Evolutionary conservation across 2,888 invertebrate species (phyloP).

Genomic region (Cosmorhoe ocellata): DNA sequence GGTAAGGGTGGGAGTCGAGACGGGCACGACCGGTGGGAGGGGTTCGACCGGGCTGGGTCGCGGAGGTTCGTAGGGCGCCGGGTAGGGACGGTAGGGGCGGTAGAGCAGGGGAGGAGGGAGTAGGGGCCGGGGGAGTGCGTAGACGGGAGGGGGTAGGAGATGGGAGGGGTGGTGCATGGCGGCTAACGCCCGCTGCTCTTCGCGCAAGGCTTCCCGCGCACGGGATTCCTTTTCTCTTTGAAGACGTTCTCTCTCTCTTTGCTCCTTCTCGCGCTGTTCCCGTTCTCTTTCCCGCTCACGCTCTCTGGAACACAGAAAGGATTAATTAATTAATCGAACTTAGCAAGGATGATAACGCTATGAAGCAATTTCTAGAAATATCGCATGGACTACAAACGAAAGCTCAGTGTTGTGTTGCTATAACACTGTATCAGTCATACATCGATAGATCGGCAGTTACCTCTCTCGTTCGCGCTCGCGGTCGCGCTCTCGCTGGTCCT

Average conservation of each 20-base stretch:
- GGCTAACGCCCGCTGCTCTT: slow-evolving; percentile 41
- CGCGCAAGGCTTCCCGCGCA: slow-evolving; percentile 49
- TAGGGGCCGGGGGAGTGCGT: slow-evolving; percentile 50
- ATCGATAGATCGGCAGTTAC: too few species aligned
- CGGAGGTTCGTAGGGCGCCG: slow-evolving; percentile 38
- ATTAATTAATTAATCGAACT: not conserved
- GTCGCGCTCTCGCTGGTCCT: slow-evolving; percentile 77
- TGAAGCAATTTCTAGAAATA: too few species aligned
- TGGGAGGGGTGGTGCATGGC: slow-evolving; percentile 42
- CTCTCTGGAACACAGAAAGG: slow-evolving; percentile 46
- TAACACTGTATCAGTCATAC: too few species aligned
- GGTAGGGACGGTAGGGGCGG: slow-evolving; percentile 63
- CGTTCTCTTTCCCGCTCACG: slow-evolving; percentile 65
- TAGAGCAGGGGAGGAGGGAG: slow-evolving; percentile 62
- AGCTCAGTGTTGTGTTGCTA: too few species aligned
- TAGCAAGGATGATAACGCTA: too few species aligned
- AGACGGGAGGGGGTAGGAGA: slow-evolving; percentile 49
- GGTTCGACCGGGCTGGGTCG: slow-evolving; percentile 34
- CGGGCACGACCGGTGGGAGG: slow-evolving; percentile 33
- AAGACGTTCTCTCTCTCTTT: slow-evolving; percentile 62
- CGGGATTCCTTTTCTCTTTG: slow-evolving; percentile 60
- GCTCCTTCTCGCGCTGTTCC: slow-evolving; percentile 64
- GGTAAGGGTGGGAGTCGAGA: slow-evolving; percentile 30
- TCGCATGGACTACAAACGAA: too few species aligned
- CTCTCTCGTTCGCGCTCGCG: slow-evolving; percentile 69